phyloP scores from a whole-genome alignment of 1,140 invertebrate genomes.

The Macrobrachium rosenbergii region DNA sequence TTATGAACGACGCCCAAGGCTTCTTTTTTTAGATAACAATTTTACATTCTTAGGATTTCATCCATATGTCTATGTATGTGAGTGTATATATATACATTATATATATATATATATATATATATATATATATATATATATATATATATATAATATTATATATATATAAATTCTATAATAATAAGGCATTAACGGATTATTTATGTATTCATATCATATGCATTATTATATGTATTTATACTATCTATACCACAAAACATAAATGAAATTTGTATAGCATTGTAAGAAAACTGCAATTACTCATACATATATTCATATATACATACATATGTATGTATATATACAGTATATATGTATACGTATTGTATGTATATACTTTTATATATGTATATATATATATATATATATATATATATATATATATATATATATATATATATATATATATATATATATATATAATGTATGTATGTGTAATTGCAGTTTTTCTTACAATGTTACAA shows the following conservation, averaged over 20 bases:
- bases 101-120: slow-evolving; percentile 28
- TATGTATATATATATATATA: neutral
- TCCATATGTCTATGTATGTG: no score
- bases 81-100: neutral
- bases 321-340: slow-evolving; percentile 39
- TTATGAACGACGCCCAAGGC: no score
- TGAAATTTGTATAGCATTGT: no score
- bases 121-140: slow-evolving; percentile 28
- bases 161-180: neutral
- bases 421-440: slow-evolving; percentile 10
- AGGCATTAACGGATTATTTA: no score
- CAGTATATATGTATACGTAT: neutral
- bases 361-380: neutral
- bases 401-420: neutral
- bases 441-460: slow-evolving; percentile 30
- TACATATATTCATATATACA: slow-evolving; percentile 28
- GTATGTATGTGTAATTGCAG: no score
- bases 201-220: no score
- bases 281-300: no score
- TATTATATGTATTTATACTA: no score
- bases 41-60: no score
- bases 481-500: no score
- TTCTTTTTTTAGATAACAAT: no score
- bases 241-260: no score
- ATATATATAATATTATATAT: neutral